Base-by-base conservation (phyloP, 2,113 vertebrate genomes). In the Barbus barbus region DNA sequence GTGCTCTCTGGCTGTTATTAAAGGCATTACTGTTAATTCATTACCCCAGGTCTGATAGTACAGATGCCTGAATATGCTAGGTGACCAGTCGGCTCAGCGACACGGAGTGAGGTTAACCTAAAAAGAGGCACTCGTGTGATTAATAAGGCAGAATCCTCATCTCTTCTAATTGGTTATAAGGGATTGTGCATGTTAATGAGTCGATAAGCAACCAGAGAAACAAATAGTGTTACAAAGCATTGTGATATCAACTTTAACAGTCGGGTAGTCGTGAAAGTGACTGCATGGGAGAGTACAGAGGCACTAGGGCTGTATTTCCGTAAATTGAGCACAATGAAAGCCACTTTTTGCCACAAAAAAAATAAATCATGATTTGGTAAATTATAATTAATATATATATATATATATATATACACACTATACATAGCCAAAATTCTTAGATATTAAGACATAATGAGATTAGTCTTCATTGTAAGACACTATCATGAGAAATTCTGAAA, bases 61-160 rank as follows among this genome's bases (percentile, higher is more conserved):
- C 75, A 84, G 65, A 78, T 84, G 85, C 72, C 87, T 88, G 60
- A 80, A 81, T 77, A 65, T 72, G 82, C 78, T 51, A 81, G 58
- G 48, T 46, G 53, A 33, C 78, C 78, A 67, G 71, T 24, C 5
- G 46, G 69, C 44, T 78, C 48, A 78, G 41, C n/a, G 74, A 65
- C 58, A 38, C 48, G 14, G 69, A 65, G 41, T 48, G 1, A 56
- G 65, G 63, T 16, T 16, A 48, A 83, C 60, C 89, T 81, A 74
- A 81, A n/a, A 61, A 31, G 84, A 94, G 93, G 93, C 93, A 93
- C 92, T 28, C 41, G 83, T 77, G 92, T 90, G 91, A 91, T 90
- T 86, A 38, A 87, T 92, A 93, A 93, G 94, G 93, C 93, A 92
- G 87, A 88, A 79, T 46, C 7, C 60, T 48, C 58, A 3, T n/a